A percentile compares a stretch with the other conserved stretches of the same genome.
Evolutionary conservation across 2,797 vertebrate genomes (phyloP).

Genomic region (Sebastes reedi): DNA sequence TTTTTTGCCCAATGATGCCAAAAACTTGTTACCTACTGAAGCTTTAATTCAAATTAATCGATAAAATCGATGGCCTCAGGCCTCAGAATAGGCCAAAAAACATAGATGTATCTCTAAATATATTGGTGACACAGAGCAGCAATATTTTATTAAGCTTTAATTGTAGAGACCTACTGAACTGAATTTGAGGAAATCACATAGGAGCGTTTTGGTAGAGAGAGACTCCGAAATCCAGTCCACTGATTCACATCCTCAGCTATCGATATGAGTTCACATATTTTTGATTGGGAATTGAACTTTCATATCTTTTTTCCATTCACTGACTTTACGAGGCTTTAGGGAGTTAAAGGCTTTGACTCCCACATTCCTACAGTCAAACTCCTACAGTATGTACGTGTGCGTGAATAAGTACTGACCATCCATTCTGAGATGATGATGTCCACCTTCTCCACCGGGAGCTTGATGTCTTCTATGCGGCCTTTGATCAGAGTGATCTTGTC

Average conservation of each 20-base stretch:
- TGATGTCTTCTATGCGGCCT: slow-evolving; percentile 94
- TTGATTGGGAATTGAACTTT: neutral
- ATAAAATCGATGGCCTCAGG: too few relatives aligned
- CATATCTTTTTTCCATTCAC: neutral
- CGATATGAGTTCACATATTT: neutral
- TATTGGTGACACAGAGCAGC: neutral
- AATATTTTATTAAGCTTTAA: neutral
- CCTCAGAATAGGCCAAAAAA: neutral
- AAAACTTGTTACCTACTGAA: too few relatives aligned
- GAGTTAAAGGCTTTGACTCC: neutral
- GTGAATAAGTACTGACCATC: slow-evolving; percentile 89
- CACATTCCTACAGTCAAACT: neutral
- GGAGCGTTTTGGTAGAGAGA: neutral
- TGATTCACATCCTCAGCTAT: neutral
- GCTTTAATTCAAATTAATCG: too few relatives aligned
- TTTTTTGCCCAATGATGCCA: too few relatives aligned
- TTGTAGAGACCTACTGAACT: neutral
- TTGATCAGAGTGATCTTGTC: slow-evolving; percentile 89
- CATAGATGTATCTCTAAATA: neutral
- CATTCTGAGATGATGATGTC: slow-evolving; percentile 97
- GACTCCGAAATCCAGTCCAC: neutral
- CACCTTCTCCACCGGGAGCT: slow-evolving; percentile 91
- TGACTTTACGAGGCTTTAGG: neutral
- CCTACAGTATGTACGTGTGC: neutral
- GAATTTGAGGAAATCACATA: neutral